These are phyloP conservation scores for Cryptoleucopteryx plumbea DNA, from an alignment of 2,113 vertebrate genomes.

Conservation along the genomic window DNA sequence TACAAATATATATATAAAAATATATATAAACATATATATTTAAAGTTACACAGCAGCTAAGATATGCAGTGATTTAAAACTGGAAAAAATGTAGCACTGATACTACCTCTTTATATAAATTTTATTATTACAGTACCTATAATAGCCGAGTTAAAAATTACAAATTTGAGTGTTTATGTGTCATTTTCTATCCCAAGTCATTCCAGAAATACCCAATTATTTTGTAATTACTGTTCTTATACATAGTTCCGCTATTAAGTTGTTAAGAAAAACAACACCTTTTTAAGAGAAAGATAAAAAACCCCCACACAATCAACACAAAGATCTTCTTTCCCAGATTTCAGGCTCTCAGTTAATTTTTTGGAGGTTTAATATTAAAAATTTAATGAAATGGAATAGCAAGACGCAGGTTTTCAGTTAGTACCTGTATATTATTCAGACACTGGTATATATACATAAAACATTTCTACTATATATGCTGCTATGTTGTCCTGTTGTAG, in stretches of 20 bases:
- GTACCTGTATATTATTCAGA: background rate
- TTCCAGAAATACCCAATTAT: background rate
- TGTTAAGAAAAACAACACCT: background rate
- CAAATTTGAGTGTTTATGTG: background rate
- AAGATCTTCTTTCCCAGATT: background rate
- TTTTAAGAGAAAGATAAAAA: background rate
- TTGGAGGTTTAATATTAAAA: background rate
- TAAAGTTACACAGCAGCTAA: background rate
- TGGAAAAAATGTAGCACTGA: background rate
- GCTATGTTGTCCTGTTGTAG: background rate
- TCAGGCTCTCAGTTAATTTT: background rate
- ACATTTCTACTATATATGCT: no score
- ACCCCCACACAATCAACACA: background rate
- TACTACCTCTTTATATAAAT: background rate
- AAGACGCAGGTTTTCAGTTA: background rate
- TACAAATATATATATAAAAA: background rate
- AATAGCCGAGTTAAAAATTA: background rate
- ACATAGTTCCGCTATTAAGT: background rate
- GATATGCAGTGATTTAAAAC: background rate
- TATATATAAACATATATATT: background rate
- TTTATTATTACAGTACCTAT: background rate
- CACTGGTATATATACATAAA: background rate
- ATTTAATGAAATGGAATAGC: background rate
- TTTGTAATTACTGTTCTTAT: background rate
- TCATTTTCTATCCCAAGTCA: background rate